Evolutionary conservation across 1,140 invertebrate genomes (phyloP).

Genomic region (Procambarus virginalis): DNA sequence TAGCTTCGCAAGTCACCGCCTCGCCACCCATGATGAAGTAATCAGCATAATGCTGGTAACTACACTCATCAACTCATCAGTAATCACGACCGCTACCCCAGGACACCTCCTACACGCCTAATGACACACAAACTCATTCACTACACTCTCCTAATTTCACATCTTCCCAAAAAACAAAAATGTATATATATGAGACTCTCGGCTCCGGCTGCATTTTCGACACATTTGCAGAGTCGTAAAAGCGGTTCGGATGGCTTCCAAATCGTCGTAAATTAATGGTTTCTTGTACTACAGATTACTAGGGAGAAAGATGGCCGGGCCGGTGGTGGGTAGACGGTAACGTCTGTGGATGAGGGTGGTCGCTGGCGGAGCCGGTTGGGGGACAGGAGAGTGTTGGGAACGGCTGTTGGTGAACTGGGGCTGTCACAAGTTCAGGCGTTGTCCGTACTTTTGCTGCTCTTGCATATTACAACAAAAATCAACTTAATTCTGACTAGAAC

Average conservation of each 20-base stretch:
- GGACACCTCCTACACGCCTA: background rate
- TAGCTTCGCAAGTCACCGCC: too few relatives aligned
- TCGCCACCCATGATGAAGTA: constrained; percentile 14
- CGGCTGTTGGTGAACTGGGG: too few relatives aligned
- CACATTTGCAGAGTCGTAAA: constrained; percentile 20
- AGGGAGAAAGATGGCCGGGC: constrained; percentile 7
- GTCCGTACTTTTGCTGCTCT: too few relatives aligned
- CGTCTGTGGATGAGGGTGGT: background rate
- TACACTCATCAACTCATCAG: constrained; percentile 25
- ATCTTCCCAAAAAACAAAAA: background rate
- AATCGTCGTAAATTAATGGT: constrained; percentile 31
- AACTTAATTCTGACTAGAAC: too few relatives aligned
- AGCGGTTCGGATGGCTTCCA: background rate
- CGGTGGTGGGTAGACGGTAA: background rate
- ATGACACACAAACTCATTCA: constrained; percentile 20
- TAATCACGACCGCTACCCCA: background rate
- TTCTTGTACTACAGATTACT: constrained; percentile 22
- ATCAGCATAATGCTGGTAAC: background rate
- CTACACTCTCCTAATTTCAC: background rate
- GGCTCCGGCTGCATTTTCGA: constrained; percentile 17
- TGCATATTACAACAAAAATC: too few relatives aligned
- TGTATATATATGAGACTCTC: background rate
- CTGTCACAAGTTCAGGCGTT: too few relatives aligned
- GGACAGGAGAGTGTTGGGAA: background rate
- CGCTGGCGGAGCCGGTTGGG: too few relatives aligned